Evolutionary conservation across 2,888 invertebrate species (phyloP).

Genomic region (Xanthorhoe spadicearia): DNA sequence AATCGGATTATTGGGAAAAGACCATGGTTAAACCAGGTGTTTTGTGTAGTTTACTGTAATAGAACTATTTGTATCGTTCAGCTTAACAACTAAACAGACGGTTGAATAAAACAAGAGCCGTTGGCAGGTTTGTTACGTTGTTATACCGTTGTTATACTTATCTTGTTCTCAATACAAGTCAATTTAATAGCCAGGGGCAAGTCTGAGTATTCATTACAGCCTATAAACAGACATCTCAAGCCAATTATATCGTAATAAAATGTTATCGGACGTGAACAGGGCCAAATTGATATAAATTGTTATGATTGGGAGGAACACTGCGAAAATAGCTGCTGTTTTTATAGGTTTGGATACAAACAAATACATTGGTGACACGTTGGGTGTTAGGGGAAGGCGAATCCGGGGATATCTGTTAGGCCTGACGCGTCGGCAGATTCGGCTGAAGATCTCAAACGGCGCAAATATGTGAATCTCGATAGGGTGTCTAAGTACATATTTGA

Average conservation of each 20-base stretch:
- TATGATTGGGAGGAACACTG: constrained; percentile 8
- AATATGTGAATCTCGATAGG: no score
- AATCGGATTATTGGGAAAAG: no score
- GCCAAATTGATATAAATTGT: constrained; percentile 25
- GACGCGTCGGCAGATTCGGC: no score
- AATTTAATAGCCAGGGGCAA: constrained; percentile 7
- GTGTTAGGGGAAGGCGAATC: no score
- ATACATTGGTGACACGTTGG: no score
- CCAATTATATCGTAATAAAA: constrained; percentile 27
- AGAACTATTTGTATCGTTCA: background rate
- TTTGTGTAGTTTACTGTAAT: no score
- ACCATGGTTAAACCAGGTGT: no score
- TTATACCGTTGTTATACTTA: background rate
- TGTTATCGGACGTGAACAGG: constrained; percentile 15
- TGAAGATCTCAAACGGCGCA: no score
- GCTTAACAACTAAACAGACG: background rate
- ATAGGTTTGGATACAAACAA: no score
- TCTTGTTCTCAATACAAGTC: background rate
- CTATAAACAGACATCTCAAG: constrained; percentile 26
- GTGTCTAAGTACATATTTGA: no score
- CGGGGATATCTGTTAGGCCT: no score
- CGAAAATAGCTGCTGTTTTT: background rate
- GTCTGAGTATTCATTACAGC: constrained; percentile 14
- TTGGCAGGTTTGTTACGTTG: no score
- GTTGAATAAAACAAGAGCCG: background rate